phyloP scores from a whole-genome alignment of 2,113 vertebrate genomes.

The Columba livia region DNA sequence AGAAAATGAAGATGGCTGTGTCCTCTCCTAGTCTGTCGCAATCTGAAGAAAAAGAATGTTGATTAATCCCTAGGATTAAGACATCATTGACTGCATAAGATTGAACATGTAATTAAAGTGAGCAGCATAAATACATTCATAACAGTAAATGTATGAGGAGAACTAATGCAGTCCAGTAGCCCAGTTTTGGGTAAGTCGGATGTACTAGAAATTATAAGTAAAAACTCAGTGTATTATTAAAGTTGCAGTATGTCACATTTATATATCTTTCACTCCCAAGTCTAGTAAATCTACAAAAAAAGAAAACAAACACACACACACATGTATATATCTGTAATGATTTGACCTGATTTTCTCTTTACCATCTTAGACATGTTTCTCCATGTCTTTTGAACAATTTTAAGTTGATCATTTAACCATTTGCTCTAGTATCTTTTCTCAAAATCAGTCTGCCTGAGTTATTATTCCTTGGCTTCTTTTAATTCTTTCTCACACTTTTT shows the following conservation, averaged over 20 bases:
- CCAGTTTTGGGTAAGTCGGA: background rate
- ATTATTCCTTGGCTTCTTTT: background rate
- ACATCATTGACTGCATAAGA: background rate
- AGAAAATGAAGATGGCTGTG: background rate
- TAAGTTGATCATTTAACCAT: background rate
- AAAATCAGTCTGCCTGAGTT: background rate
- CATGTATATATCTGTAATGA: background rate
- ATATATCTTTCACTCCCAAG: background rate
- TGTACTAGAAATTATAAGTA: background rate
- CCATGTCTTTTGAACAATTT: background rate
- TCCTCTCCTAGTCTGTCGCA: background rate
- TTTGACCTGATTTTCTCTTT: background rate
- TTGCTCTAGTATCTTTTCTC: background rate
- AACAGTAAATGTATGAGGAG: background rate
- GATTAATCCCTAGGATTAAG: background rate
- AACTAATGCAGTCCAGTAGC: background rate
- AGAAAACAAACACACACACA: background rate
- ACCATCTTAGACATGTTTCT: background rate
- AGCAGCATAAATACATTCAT: background rate
- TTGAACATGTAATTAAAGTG: background rate
- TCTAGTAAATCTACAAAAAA: background rate
- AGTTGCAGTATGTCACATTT: background rate
- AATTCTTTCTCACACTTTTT: background rate
- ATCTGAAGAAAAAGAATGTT: background rate
- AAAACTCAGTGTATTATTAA: background rate